Evolutionary conservation across 2,113 vertebrate genomes (phyloP), one percentile per base, ranked within the genome.

Genomic region (Mohoua ochrocephala): DNA sequence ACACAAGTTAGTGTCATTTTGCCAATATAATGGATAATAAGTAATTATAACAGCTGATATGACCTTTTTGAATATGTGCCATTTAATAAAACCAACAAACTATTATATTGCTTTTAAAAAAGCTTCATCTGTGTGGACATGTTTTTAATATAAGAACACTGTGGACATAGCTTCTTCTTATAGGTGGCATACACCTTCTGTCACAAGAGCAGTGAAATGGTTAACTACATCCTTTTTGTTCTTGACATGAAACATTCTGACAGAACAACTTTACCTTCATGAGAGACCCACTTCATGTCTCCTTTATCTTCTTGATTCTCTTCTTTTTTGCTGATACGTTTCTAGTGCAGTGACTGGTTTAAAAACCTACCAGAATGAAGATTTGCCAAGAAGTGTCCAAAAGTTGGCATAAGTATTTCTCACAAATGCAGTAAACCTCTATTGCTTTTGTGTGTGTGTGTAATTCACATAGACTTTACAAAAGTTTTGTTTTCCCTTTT

Each of bases 331-430:
- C 49, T 87, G 60, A 54, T 22, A 67, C n/a, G 53, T 71, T 76
- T 90, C 61, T 56, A 70, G 15, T 28, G 17, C 41, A 80, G 23
- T 10, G 1, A 39, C 71, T 39, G 37, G 9, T 77, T 80, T 80
- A 56, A 77, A 69, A 91, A 69, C 22, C 49, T 70, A 24, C 10
- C 42, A 95, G n/a, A 86, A 93, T 45, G 59, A 50, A 75, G 30
- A 68, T n/a, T 54, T 61, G 7, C 11, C 54, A 92, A 83, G 60
- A 79, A 47, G 31, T 39, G n/a, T 79, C 27, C 60, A 87, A 87
- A 77, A 27, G 22, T 22, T 82, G 57, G 22, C 23, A 70, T 45
- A 82, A 42, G 14, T 53, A 1, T 41, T 89, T 63, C 24, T 26
- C 13, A 37, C 14, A 69, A 83, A 63, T 21, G 3, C n/a, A 69